Base-by-base conservation (phyloP, 1,140 invertebrate species). In the Trinorchestia longiramus region DNA sequence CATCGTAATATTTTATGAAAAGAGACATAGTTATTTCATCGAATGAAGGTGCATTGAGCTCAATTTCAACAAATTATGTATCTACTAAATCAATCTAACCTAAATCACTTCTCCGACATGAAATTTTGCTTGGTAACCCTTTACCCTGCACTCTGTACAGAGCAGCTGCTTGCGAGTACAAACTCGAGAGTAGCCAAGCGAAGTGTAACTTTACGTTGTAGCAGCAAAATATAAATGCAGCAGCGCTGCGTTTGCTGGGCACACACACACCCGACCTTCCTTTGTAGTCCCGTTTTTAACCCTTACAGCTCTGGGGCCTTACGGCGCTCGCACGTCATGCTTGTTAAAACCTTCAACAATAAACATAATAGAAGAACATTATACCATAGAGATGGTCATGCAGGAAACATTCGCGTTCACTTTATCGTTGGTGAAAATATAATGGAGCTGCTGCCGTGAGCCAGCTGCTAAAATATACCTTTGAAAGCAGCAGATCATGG, bases 311-410 rank as follows among this genome's bases (percentile, higher is more conserved):
- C 43, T 40, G 11, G 43, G 17, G 44, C 92, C 92, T 94, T 47
- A 94, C 92, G 92, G 92, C 92, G 36, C 44, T 94, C 92, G 43
- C 92, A 19, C 92, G 92, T 94, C 44, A 94, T 94, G 92, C 92
- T 94, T 94, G 43, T 94, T 94, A 94, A 94, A 94, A 94, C 92
- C 92, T 94, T 40, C 92, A 94, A 94, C 92, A 94, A 94, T 94
- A 94, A 94, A 94, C 92, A 94, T 94, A 94, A 94, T 94, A 94
- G 92, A 47, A 43, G 92, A 94, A 94, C 92, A 94, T 94, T 94
- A 94, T 45, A 47, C 92, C 92, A 94, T 94, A 94, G 92, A 94
- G 92, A 94, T 94, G 92, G 43, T 94, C 92, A 94, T 94, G 92
- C 92, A 45, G 92, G 92, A 94, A 94, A 94, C 92, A 94, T 94